A percentile compares a stretch with the other conserved stretches of the same genome.
phyloP scores from a whole-genome alignment of 1,140 invertebrate genomes.

The Armadillidium nasatum region DNA sequence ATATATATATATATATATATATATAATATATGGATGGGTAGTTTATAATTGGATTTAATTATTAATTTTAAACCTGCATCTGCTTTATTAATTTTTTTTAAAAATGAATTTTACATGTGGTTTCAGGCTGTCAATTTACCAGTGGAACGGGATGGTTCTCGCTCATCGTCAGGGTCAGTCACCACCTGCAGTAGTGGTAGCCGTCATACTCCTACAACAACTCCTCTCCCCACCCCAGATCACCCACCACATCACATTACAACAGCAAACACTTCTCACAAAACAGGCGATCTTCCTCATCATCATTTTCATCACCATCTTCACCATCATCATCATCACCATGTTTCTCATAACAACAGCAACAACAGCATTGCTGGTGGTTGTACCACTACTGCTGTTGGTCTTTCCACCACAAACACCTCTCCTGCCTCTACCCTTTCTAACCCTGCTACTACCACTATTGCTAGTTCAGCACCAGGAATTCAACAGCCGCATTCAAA shows the following conservation, averaged over 20 bases:
- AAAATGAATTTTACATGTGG: not conserved
- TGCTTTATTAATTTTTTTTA: no score
- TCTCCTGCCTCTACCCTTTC: conserved; percentile 33
- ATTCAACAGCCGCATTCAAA: conserved; percentile 43
- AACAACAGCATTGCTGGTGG: conserved; percentile 28
- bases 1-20: no score
- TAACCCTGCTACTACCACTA: conserved; percentile 38
- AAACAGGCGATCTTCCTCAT: not conserved
- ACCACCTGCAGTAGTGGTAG: conserved; percentile 50
- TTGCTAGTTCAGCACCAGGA: conserved; percentile 41
- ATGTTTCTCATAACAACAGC: conserved; percentile 19
- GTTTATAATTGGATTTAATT: no score
- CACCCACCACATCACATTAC: conserved; percentile 26
- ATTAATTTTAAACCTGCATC: no score
- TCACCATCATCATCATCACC: conserved; percentile 24
- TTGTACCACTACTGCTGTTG: conserved; percentile 34
- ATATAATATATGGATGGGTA: no score
- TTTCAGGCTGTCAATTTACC: conserved; percentile 72
- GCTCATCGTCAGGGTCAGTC: conserved; percentile 62
- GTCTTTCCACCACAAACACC: conserved; percentile 36
- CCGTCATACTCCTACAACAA: conserved; percentile 39
- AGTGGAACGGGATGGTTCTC: conserved; percentile 62
- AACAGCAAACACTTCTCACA: conserved; percentile 11
- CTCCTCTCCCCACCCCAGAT: conserved; percentile 34
- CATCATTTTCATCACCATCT: conserved; percentile 24